Base-by-base conservation (phyloP, 2,797 vertebrate genomes). In the Siniperca undulata region DNA sequence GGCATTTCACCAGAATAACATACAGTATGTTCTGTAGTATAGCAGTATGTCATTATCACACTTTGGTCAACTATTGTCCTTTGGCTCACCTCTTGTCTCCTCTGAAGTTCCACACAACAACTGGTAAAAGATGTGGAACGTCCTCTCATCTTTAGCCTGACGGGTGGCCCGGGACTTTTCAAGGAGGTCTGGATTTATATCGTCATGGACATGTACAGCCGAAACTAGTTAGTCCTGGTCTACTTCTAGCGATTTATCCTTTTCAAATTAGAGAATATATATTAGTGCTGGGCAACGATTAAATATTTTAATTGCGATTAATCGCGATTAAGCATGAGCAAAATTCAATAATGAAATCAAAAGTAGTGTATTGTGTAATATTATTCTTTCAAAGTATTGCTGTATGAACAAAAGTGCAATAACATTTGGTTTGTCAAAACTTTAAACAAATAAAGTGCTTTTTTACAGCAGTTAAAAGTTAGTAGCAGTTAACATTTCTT, bases 91-190 rank as follows among this genome's bases (percentile, higher is more conserved):
- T 94, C 92, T 96, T 30, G 93, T 95, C 88, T 95, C 91, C 36
- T 97, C 96, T 7, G 96, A 94, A 0, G 97, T 96, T 6, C 97
- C 97, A 77, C 95, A 95, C 66, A 98, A 87, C 82, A 98, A 81
- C 94, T 98, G 97, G 86, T 98, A 98, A 88, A 98, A 98, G 80
- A 98, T 94, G 86, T 98, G 97, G 92, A 98, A 98, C 34, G 97
- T 97, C 81, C 97, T 95, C 86, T 98, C 97, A 3, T 98, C 97
- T 90, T 97, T 97, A 87, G 97, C 97, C 91, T 98, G 97, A 46
- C 97, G 96, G 82, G 97, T 97, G 80, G 97, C 97, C 68, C 97
- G 88, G 0, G 97, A 98, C 93, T 98, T 98, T 93, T 98, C 97
- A 89, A 98, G 93, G 86, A 98, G 96, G 92, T 98, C 97, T 98